Evolutionary conservation across 2,797 vertebrate species (phyloP), one percentile per base, ranked within the genome.

Genomic region (Coregonus suidteri): DNA sequence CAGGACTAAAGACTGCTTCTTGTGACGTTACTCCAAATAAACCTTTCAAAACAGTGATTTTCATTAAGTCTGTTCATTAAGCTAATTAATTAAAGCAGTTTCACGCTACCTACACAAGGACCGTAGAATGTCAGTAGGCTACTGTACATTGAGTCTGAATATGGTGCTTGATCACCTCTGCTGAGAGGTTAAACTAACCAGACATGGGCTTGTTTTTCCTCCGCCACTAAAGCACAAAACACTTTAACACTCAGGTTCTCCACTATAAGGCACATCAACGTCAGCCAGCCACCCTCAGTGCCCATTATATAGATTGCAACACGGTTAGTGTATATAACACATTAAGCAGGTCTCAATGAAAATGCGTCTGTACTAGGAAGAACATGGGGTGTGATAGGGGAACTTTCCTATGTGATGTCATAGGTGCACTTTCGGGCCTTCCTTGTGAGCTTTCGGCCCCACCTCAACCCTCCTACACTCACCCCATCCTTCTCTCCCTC

Each of bases 391-490:
- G 30, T 1, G 3, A 37, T 56, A 25, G 41, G 62, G 73, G 67
- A 59, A 9, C 51, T 52, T 84, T 80, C 76, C 77, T 87, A 71
- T 62, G 82, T 93, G 92, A 94, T 90, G 92, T 94, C 93, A 94
- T 87, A 80, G 75, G 74, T 74, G 5, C 6, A 75, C 64, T 65
- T 67, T 31, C 34, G 67, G 64, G 34, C 5, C 14, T 54, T n/a
- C 41, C 75, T 74, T 13, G 64, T 76, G 79, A 37, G 47, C 18
- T 20, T 79, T 77, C 80, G 82, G 64, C 83, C 78, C 78, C 83
- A 31, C 56, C 79, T 20, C 66, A 37, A 71, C 69, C 73, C 75
- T 77, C 34, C 37, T 73, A 70, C 4, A 18, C 77, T 56, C 76
- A 53, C 79, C 79, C 76, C 82, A 47, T 75, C 74, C 53, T 35